These are phyloP conservation scores for Etheostoma perlongum DNA, from an alignment of 2,797 vertebrate species.

Conservation along the genomic window DNA sequence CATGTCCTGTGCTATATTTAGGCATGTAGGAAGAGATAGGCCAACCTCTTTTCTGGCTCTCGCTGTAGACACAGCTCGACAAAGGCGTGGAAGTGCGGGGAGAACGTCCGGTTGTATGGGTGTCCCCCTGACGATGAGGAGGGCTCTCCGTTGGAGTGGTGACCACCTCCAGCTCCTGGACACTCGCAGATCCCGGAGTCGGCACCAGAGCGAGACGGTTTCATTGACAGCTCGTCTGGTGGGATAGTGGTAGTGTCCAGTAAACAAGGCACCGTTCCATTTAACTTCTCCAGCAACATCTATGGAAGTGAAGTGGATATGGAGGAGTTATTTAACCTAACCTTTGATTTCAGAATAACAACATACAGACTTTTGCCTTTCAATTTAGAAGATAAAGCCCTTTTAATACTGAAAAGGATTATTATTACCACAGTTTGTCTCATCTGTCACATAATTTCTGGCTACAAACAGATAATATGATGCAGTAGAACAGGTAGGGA, in stretches of 20 bases:
- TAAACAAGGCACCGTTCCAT: constrained; percentile 96
- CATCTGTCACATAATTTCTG: background rate
- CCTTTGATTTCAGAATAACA: background rate
- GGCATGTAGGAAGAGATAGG: background rate
- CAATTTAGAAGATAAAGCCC: background rate
- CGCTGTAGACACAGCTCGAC: constrained; percentile 97
- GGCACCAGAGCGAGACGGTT: constrained; percentile 89
- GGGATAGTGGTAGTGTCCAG: constrained; percentile 97
- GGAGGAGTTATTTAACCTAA: background rate
- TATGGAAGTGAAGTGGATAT: constrained; percentile 54
- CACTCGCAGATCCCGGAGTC: constrained; percentile 91
- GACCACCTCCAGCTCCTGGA: constrained; percentile 77
- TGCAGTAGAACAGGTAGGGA: background rate
- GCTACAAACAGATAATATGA: background rate
- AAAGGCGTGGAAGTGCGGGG: constrained; percentile 93
- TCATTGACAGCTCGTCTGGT: constrained; percentile 94
- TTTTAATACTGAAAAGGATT: too few relatives aligned
- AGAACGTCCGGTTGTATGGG: constrained; percentile 96
- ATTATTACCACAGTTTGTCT: background rate
- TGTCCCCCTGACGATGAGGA: constrained; percentile 83
- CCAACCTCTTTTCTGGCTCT: constrained; percentile 91
- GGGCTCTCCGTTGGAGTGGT: constrained; percentile 91
- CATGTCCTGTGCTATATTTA: background rate
- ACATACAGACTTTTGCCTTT: background rate
- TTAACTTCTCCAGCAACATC: constrained; percentile 98